Base-by-base conservation (phyloP, 2,888 invertebrate species). In the Cetonia aurata region DNA sequence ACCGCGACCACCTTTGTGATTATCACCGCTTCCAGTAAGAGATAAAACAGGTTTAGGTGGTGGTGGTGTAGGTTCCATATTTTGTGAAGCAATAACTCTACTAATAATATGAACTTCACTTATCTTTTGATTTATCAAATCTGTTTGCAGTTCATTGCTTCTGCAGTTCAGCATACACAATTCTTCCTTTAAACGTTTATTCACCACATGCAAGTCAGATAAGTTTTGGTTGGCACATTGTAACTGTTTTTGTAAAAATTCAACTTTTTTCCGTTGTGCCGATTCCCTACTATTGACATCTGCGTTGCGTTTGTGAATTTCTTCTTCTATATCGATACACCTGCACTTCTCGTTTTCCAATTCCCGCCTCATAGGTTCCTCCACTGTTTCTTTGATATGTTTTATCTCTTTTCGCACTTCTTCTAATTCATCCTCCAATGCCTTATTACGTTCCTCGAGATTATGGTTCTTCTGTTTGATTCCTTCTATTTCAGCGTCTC, bases 91-190 rank as follows among this genome's bases (percentile, higher is more conserved):
- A 19, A 41, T 55, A 6, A 70, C n/a, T 53, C 69, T 53, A 33
- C 65, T 70, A 67, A 84, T 77, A 0, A 82, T 83, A 42, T 82
- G 82, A 1, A 82, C 82, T 74, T 85, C 84, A 37, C 79, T 81
- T 1, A 84, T 59, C 69, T 84, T 84, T 71, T 84, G 83, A 66
- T 82, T 80, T n/a, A 84, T 77, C 53, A 85, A 74, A 71, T 83
- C 83, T 4, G 82, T 79, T 69, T 84, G 82, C n/a, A 84, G 69
- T 68, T 80, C 79, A 3, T 77, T 74, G 62, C 80, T 81, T 75
- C 81, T 78, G 15, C 75, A 75, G 41, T 80, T 79, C 15, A 82
- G 71, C 6, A 77, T 72, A 17, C 74, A 71, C 75, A 79, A 70
- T 48, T 82, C 80, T 33, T 79, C 78, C 60, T 80, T 81, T 1